Conservation (phyloP, 2,797 vertebrate genomes). For the Halcyon leucocephala region DNA sequence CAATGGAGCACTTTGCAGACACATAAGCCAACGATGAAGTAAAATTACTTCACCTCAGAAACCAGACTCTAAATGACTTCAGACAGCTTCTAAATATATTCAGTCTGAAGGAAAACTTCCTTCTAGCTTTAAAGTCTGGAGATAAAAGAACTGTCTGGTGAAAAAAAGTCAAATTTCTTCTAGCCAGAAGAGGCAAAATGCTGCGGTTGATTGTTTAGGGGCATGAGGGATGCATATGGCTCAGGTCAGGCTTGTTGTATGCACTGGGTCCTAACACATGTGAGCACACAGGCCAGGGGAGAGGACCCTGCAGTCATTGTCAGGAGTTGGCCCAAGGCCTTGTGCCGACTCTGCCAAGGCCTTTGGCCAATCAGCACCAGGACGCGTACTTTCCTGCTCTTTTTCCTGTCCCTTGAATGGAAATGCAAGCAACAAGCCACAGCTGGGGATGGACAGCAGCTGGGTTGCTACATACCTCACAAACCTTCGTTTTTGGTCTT, state of each 20-base stretch:
- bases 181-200: neutral
- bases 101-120: slow-evolving; percentile 18
- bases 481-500: neutral
- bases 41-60: slow-evolving; percentile 48
- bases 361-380: neutral
- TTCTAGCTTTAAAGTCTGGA: slow-evolving; percentile 28
- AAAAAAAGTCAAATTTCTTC: slow-evolving; percentile 2
- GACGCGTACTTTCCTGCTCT: neutral
- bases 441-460: neutral
- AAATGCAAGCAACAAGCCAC: accelerated
- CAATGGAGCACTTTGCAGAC: neutral
- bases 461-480: neutral
- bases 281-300: neutral
- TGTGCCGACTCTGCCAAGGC: neutral
- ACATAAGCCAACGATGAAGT: neutral
- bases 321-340: neutral
- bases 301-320: neutral
- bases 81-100: slow-evolving; percentile 43
- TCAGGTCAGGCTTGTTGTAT: neutral
- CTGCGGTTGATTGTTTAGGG: neutral
- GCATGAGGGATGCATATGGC: neutral
- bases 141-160: slow-evolving; percentile 3
- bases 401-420: neutral
- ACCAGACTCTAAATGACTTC: slow-evolving; percentile 39
- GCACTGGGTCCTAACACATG: neutral